phyloP scores from a whole-genome alignment of 2,888 invertebrate genomes.

The Tridacna crocea region DNA sequence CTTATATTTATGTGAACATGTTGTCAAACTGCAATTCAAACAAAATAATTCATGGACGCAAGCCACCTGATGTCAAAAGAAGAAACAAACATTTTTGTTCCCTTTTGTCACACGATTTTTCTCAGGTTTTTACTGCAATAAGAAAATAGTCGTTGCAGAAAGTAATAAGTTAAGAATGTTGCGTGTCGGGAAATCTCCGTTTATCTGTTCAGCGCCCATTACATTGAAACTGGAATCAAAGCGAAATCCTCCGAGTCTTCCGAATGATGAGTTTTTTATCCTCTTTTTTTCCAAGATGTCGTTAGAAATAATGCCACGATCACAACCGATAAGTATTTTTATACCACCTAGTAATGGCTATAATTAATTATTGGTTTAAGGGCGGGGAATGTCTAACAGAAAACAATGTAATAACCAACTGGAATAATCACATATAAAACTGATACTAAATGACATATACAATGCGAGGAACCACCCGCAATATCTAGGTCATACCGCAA shows the following conservation, averaged over 20 bases:
- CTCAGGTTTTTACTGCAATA: background rate
- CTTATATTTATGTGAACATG: too few relatives aligned
- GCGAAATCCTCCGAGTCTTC: background rate
- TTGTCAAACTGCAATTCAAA: too few relatives aligned
- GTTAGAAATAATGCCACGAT: slow-evolving; percentile 20
- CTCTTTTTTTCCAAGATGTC: slow-evolving; percentile 15
- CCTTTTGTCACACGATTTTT: background rate
- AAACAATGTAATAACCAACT: too few relatives aligned
- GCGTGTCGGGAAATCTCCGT: slow-evolving; percentile 4
- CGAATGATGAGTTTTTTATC: slow-evolving; percentile 22
- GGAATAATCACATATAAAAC: too few relatives aligned
- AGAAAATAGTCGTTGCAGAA: too few relatives aligned
- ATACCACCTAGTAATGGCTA: slow-evolving; percentile 12
- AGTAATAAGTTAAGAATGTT: background rate
- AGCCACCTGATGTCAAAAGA: background rate
- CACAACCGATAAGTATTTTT: slow-evolving; percentile 21
- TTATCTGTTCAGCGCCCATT: slow-evolving; percentile 3
- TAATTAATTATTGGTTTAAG: slow-evolving; percentile 28
- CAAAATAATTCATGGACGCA: too few relatives aligned
- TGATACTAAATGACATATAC: too few relatives aligned
- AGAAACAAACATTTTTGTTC: background rate
- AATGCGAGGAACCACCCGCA: too few relatives aligned
- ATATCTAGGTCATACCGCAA: too few relatives aligned
- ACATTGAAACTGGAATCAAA: slow-evolving; percentile 19
- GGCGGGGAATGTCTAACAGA: background rate